phyloP scores from a whole-genome alignment of 2,888 invertebrate species.

The Pheosia gnoma region DNA sequence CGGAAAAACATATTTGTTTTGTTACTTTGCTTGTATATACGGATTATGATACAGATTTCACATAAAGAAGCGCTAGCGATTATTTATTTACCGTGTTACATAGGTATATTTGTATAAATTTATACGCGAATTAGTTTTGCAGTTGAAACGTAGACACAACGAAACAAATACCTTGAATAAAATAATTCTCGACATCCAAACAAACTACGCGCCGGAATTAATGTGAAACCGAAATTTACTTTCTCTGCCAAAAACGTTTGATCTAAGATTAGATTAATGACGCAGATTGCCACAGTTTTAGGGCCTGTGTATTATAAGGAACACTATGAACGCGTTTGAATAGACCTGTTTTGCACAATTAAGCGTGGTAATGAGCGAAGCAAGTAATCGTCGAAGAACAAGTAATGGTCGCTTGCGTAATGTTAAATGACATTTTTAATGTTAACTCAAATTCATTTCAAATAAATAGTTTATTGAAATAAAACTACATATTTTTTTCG shows the following conservation, averaged over 20 bases:
- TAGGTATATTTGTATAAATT: too few species aligned
- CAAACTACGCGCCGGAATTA: conserved; percentile 28
- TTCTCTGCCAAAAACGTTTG: conserved; percentile 56
- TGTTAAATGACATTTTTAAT: conserved; percentile 14
- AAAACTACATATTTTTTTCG: too few species aligned
- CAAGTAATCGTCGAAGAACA: conserved; percentile 2
- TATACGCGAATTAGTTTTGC: too few species aligned
- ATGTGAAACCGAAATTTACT: conserved; percentile 49
- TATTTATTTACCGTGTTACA: too few species aligned
- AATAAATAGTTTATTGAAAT: too few species aligned
- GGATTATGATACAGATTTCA: too few species aligned
- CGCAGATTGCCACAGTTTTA: conserved; percentile 23
- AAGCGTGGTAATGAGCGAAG: conserved; percentile 37
- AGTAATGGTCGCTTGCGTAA: conserved; percentile 17
- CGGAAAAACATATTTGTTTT: too few species aligned
- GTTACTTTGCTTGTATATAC: too few species aligned
- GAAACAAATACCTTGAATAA: background rate
- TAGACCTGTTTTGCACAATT: conserved; percentile 41
- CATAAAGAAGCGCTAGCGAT: too few species aligned
- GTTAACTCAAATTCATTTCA: background rate
- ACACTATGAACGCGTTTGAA: conserved; percentile 23
- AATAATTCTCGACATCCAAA: conserved; percentile 6
- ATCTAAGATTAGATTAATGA: conserved; percentile 56
- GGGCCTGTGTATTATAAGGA: conserved; percentile 21
- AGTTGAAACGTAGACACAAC: too few species aligned